Conservation (phyloP, 2,113 vertebrate genomes). For the Uropsilus gracilis region DNA sequence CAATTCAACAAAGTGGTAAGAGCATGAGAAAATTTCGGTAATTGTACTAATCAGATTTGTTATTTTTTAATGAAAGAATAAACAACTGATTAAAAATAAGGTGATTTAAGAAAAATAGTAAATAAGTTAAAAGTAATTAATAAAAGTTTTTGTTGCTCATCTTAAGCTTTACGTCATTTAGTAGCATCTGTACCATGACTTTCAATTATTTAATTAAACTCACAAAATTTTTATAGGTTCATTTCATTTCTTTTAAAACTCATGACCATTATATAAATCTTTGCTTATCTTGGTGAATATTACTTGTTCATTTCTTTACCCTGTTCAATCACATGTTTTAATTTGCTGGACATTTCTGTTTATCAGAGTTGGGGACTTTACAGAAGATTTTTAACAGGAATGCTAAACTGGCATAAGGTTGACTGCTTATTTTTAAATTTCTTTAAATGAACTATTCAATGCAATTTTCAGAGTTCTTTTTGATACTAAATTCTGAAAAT, state of each 20-base stretch:
- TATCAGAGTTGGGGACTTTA: not conserved
- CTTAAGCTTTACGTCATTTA: not conserved
- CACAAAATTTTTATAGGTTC: not conserved
- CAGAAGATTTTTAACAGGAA: not conserved
- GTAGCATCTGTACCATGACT: not conserved
- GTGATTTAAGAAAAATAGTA: not conserved
- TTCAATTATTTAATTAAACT: not conserved
- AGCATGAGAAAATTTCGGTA: not conserved
- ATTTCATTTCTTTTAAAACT: not conserved
- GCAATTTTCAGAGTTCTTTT: not conserved
- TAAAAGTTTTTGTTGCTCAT: not conserved
- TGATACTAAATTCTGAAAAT: not conserved
- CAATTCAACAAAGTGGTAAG: not conserved
- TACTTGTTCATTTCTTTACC: not conserved
- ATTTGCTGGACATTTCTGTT: not conserved
- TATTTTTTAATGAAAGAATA: not conserved
- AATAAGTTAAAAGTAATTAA: not conserved
- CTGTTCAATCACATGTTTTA: not conserved
- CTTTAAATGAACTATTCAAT: not conserved
- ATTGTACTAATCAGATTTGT: not conserved
- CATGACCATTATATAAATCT: not conserved
- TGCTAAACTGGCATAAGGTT: not conserved
- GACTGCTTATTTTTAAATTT: conserved; percentile 3
- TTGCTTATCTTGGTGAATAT: not conserved
- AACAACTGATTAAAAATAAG: not conserved